These are phyloP conservation scores for Schizothorax lantsangensis DNA, from an alignment of 2,797 vertebrate species.

Conservation along the genomic window DNA sequence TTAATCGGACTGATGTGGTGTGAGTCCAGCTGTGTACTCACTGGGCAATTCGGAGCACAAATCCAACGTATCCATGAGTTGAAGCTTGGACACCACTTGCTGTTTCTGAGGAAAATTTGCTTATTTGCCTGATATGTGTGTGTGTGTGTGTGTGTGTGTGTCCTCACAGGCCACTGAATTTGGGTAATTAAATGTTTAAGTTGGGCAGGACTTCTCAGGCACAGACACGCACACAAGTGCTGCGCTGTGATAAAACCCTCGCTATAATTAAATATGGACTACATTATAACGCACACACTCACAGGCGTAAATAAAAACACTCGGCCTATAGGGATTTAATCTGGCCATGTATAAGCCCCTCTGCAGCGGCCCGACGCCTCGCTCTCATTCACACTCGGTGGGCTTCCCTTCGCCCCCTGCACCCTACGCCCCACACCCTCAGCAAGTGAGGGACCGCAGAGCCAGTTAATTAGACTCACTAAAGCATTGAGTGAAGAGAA, in stretches of 20 bases:
- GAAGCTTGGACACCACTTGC: neutral
- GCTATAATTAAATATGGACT: constrained; percentile 84
- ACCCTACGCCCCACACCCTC: constrained; percentile 66
- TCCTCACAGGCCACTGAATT: constrained; percentile 83
- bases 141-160: constrained; percentile 60
- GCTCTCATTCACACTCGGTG: constrained; percentile 53
- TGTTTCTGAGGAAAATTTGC: constrained; percentile 12
- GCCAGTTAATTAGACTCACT: constrained; percentile 83
- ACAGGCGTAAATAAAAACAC: constrained; percentile 76
- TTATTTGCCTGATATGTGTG: neutral
- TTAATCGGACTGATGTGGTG: neutral
- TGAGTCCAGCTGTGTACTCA: no score
- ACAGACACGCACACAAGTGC: constrained; percentile 83
- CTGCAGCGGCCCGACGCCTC: constrained; percentile 63
- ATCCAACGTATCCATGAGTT: neutral
- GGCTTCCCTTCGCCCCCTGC: constrained; percentile 58
- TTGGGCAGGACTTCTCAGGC: constrained; percentile 75
- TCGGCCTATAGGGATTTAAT: constrained; percentile 77
- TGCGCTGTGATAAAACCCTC: constrained; percentile 82
- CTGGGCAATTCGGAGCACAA: neutral
- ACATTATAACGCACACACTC: constrained; percentile 78
- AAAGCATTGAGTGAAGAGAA: constrained; percentile 79
- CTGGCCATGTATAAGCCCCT: constrained; percentile 74
- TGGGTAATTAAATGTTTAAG: constrained; percentile 85
- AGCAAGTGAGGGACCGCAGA: constrained; percentile 79